Evolutionary conservation across 2,113 vertebrate genomes (phyloP).

Genomic region (Dicentrarchus labrax): DNA sequence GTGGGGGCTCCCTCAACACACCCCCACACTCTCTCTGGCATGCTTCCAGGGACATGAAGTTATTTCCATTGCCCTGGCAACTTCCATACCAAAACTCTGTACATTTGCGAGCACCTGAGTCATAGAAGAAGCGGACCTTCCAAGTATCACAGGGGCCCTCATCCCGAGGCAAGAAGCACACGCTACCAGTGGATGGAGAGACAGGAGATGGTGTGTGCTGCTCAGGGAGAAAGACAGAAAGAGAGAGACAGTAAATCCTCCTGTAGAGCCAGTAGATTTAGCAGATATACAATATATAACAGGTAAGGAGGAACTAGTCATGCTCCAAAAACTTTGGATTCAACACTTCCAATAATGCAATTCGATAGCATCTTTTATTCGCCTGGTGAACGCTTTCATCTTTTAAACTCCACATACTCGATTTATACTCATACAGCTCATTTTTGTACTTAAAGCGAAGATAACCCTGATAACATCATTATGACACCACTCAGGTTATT

Average conservation of each 20-base stretch:
- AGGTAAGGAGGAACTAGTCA: neutral
- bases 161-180: slow-evolving; percentile 88
- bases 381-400: neutral
- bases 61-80: slow-evolving; percentile 93
- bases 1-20: slow-evolving; percentile 7
- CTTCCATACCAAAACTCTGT: slow-evolving; percentile 94
- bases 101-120: slow-evolving; percentile 84
- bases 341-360: neutral
- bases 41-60: slow-evolving; percentile 87
- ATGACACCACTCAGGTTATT: no score
- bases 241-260: neutral
- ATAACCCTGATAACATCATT: no score
- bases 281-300: neutral
- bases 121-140: slow-evolving; percentile 89
- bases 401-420: neutral
- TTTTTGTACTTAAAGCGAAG: no score
- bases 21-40: slow-evolving; percentile 85
- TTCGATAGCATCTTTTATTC: neutral
- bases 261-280: neutral
- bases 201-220: slow-evolving; percentile 1
- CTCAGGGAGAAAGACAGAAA: slow-evolving; percentile 31
- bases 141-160: slow-evolving; percentile 89
- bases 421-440: neutral
- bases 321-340: neutral
- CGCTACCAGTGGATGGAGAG: slow-evolving; percentile 36